Evolutionary conservation across 2,113 vertebrate genomes (phyloP).

Genomic region (Hippocampus mohnikei): DNA sequence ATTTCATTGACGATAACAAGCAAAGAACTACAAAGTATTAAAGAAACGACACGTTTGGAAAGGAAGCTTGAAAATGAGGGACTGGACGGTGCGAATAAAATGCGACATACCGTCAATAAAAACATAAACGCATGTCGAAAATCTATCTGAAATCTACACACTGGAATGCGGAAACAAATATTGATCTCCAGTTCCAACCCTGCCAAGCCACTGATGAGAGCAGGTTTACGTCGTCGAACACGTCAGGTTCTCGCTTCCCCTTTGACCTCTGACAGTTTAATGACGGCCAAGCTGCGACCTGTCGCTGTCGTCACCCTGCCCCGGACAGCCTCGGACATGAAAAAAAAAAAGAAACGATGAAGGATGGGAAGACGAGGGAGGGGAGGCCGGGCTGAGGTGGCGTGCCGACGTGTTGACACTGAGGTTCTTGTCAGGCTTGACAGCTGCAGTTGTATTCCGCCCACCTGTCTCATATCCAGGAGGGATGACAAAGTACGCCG

Average conservation of each 20-base stretch:
- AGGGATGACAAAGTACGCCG: background rate
- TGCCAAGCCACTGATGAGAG: slow-evolving; percentile 1
- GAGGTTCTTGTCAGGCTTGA: slow-evolving; percentile 4
- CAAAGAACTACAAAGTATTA: too few species aligned
- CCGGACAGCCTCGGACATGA: slow-evolving; percentile 33
- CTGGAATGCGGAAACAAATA: background rate
- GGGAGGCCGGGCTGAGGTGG: slow-evolving; percentile 14
- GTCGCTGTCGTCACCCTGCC: slow-evolving; percentile 53
- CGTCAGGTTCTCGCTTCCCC: slow-evolving; percentile 13
- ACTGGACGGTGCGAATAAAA: too few species aligned
- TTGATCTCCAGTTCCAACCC: background rate
- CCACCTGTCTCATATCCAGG: slow-evolving; percentile 25
- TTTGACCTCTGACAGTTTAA: slow-evolving; percentile 56
- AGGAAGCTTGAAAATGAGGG: too few species aligned
- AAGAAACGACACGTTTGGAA: too few species aligned
- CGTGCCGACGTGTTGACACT: slow-evolving; percentile 38
- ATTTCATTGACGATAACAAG: too few species aligned
- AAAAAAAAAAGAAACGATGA: slow-evolving; percentile 38
- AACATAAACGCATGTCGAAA: background rate
- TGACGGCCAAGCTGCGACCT: slow-evolving; percentile 45
- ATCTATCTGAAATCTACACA: background rate
- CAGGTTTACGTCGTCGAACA: slow-evolving; percentile 22
- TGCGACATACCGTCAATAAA: too few species aligned
- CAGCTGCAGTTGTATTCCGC: slow-evolving; percentile 24
- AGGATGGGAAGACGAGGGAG: slow-evolving; percentile 16